Base-by-base conservation (phyloP, 2,888 invertebrate genomes). In the Apamea sordens region DNA sequence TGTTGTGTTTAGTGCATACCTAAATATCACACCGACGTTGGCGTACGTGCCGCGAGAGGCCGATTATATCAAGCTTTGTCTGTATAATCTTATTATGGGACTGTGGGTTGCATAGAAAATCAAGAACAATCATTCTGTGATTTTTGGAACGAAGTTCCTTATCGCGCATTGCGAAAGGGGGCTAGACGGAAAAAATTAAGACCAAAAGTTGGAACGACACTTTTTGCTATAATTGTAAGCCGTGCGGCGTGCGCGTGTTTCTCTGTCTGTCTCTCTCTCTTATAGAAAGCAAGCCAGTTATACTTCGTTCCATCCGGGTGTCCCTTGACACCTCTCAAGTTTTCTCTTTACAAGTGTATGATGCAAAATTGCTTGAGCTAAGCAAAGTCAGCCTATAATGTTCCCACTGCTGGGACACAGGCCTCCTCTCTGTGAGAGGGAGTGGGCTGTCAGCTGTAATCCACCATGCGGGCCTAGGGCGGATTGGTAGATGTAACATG, bases 31-130 rank as follows among this genome's bases (percentile, higher is more conserved):
- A 18, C 0, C 10, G 36, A 32, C 21, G 1, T 70, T 80, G 32
- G 71, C 61, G 71, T 61, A 53, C 78, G 80, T 71, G 61, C 13
- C n/a, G 15, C 61, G 47, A 50, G 69, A 61, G 18, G 36, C 47
- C 36, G 56, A 79, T 69, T 41, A 47, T 61, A 80, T 63, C 24
- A 24, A 80, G 80, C 41, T 63, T 71, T 61, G 11, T 15, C n/a
- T 63, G 36, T 18, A 1, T 53, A 71, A 71, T 63, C n/a, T 72
- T 63, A 63, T n/a, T 63, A 32, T 41, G 50, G 44, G 28, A 50
- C 28, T 24, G 18, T 28, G 47, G n/a, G 21, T 32, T 56, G 15
- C 21, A 44, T 21, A 56, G 15, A 44, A 18, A 59, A 50, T 69
- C 6, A 10, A 50, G 41, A 50, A 2, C 1, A 44, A 44, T 59